phyloP scores from a whole-genome alignment of 1,140 invertebrate genomes.

The Drosophila watanabei region DNA sequence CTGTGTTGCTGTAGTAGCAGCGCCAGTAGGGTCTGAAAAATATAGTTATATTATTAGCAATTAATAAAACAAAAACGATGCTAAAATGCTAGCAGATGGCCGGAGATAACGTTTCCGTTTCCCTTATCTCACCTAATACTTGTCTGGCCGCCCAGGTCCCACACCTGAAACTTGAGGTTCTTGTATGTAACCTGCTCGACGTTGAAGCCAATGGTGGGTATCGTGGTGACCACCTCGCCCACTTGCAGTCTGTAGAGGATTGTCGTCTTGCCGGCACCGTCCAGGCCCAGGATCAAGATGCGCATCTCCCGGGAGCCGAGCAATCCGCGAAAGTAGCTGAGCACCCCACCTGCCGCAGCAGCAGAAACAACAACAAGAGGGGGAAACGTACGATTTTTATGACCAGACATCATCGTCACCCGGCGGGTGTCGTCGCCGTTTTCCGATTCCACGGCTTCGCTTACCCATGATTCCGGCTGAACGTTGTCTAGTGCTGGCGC shows the following conservation, averaged over 20 bases:
- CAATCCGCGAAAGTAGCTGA: constrained; percentile 97
- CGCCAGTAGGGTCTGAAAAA: constrained; percentile 96
- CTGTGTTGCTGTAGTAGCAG: constrained; percentile 99
- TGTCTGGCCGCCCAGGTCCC: constrained; percentile 99
- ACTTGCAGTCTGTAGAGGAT: constrained; percentile 99
- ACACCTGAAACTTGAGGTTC: constrained; percentile 98
- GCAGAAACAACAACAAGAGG: constrained; percentile 26
- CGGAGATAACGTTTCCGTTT: not conserved
- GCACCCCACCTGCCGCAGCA: constrained; percentile 92
- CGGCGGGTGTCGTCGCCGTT: constrained; percentile 17
- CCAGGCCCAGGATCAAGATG: constrained; percentile 98
- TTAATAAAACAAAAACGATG: not conserved
- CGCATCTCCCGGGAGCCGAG: constrained; percentile 98
- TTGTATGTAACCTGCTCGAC: constrained; percentile 98
- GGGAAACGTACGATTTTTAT: constrained; percentile 62
- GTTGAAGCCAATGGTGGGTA: constrained; percentile 98
- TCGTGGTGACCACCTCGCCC: constrained; percentile 99
- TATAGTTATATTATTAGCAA: not conserved
- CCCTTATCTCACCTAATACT: constrained; percentile 88
- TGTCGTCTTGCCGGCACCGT: constrained; percentile 99
- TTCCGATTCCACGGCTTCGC: constrained; percentile 2
- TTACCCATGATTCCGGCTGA: constrained; percentile 72
- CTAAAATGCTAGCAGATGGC: not conserved
- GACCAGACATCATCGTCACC: constrained; percentile 52
- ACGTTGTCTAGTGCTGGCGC: constrained; percentile 51